phyloP scores from a whole-genome alignment of 2,888 invertebrate genomes.

The Caenorhabditis sp. region DNA sequence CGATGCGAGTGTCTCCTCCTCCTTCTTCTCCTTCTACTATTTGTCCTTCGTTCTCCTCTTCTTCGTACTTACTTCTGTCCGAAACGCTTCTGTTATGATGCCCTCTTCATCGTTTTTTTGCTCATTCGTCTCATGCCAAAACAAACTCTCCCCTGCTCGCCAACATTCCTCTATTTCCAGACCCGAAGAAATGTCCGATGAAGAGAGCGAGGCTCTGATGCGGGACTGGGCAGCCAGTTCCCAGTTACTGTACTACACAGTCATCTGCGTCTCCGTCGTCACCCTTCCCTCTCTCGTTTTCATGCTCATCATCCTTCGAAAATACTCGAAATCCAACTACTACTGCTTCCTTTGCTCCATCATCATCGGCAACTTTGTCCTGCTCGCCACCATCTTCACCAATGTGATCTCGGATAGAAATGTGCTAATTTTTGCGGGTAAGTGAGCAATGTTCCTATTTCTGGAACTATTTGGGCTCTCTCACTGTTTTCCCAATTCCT shows the following conservation, averaged over 20 bases:
- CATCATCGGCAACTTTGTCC: slow-evolving; percentile 66
- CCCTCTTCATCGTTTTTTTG: not conserved
- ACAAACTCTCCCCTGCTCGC: not conserved
- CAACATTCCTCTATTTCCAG: slow-evolving; percentile 3
- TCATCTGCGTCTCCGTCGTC: slow-evolving; percentile 47
- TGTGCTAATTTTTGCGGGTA: slow-evolving; percentile 48
- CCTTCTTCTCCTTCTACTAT: not conserved
- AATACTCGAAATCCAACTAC: slow-evolving; percentile 51
- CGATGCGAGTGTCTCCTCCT: not conserved
- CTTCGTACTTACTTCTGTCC: no score
- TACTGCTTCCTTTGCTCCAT: slow-evolving; percentile 68
- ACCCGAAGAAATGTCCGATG: slow-evolving; percentile 12
- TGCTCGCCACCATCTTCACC: slow-evolving; percentile 57
- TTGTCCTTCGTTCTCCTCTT: not conserved
- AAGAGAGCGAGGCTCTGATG: slow-evolving; percentile 30
- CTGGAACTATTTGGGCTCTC: not conserved
- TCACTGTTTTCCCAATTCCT: slow-evolving; percentile 2
- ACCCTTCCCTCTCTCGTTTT: slow-evolving; percentile 44
- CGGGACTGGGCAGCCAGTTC: slow-evolving; percentile 53
- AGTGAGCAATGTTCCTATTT: no score
- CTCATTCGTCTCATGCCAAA: slow-evolving; percentile 1
- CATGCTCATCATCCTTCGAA: slow-evolving; percentile 29
- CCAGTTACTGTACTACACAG: slow-evolving; percentile 49
- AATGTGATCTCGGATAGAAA: slow-evolving; percentile 63
- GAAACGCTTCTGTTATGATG: not conserved